Conservation (phyloP, 2,113 vertebrate genomes). For the Pardalotus punctatus region DNA sequence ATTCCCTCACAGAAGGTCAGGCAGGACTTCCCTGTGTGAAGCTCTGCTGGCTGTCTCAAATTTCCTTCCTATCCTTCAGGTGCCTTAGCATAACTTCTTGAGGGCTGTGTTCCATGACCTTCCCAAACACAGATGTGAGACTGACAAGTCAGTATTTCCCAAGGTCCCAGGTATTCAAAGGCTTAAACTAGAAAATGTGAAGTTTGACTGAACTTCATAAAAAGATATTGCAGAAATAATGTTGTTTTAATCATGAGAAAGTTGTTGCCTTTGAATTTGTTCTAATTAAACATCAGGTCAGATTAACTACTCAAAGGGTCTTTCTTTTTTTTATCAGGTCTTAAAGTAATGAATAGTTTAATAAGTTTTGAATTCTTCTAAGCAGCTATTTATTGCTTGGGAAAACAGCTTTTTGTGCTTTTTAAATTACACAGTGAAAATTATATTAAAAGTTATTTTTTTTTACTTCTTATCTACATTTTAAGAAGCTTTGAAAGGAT, state of each 20-base stretch:
- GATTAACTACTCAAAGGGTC: not conserved
- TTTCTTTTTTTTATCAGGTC: not conserved
- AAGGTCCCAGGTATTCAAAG: not conserved
- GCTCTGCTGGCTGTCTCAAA: not conserved
- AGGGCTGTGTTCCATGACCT: not conserved
- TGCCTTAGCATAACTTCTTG: not conserved
- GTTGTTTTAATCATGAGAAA: not conserved
- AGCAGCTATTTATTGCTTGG: not conserved
- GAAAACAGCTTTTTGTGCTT: slow-evolving; percentile 25
- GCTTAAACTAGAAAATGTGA: not conserved
- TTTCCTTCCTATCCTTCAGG: not conserved
- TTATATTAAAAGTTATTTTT: not conserved
- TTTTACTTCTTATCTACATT: slow-evolving; percentile 11
- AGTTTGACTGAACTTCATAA: not conserved
- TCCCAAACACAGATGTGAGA: not conserved
- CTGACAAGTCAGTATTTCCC: not conserved
- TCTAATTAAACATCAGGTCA: not conserved
- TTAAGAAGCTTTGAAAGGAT: slow-evolving; percentile 40
- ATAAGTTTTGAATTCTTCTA: not conserved
- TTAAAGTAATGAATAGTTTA: not conserved
- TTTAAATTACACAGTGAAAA: slow-evolving; percentile 33
- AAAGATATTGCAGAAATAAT: not conserved
- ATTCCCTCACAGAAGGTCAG: not conserved
- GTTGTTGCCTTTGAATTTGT: slow-evolving; percentile 6
- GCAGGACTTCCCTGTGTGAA: not conserved